Base-by-base conservation (phyloP, 2,888 invertebrate genomes). In the Ectemnius continuus region DNA sequence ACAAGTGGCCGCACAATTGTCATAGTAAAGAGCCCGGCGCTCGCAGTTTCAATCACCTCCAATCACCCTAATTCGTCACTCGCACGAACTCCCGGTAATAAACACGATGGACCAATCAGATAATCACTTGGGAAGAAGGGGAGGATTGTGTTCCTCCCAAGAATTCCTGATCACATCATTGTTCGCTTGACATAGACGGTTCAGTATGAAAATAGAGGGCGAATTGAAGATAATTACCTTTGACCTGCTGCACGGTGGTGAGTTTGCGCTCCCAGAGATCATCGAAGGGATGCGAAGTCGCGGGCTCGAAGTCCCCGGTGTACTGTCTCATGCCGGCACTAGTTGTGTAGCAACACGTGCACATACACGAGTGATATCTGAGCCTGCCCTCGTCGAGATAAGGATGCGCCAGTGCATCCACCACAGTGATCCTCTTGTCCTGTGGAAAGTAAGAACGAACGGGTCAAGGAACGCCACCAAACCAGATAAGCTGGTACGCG, bases 351-450 rank as follows among this genome's bases (percentile, higher is more conserved):
- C 99, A 99, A 90, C 99, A 99, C 91, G 96, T 96, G 93, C 99
- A 99, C 99, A 99, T 99, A 92, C 99, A 99, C 79, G 99, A 99
- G 93, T 99, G 99, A 93, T 99, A 99, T 88, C 99, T 95, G 88
- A 99, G 94, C 82, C 99, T 94, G 36, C 99, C 99, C 91, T 99
- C 99, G 90, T 99, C 99, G 82, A 99, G 93, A 92, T 99, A 99
- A 6, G 98, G 98, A 93, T 99, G 99, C 68, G 97, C 96, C 83
- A 99, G 93, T 46, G 99, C 99, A 91, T 99, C 98, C 73, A 96
- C 95, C 67, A 99, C 98, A 2, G 96, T 96, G 91, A 99, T 97
- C 88, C 99, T 94, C 92, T 98, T 98, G 88, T 97, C 96, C 96
- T 97, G 89, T 0, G 66, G 70, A 61, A 73, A 75, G 72, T 75